A percentile compares a stretch with the other conserved stretches of the same genome.
phyloP scores from a whole-genome alignment of 2,888 invertebrate species.

The Argyresthia goedartella region DNA sequence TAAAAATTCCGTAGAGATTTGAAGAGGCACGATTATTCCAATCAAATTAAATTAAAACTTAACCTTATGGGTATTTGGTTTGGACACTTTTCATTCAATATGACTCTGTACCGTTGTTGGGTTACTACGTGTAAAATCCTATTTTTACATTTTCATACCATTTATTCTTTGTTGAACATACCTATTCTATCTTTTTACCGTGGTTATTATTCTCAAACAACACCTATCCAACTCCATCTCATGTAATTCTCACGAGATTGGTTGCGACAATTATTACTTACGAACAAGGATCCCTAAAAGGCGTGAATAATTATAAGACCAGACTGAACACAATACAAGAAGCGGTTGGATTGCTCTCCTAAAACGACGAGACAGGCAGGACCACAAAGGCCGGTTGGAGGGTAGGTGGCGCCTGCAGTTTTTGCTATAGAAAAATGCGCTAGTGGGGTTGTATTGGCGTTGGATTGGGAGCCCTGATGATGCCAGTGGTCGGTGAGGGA shows the following conservation, averaged over 20 bases:
- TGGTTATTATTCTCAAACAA: no score
- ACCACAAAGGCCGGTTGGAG: background rate
- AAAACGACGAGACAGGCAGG: slow-evolving; percentile 16
- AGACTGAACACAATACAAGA: slow-evolving; percentile 36
- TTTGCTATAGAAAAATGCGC: slow-evolving; percentile 27
- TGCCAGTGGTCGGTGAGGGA: background rate
- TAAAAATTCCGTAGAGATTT: no score
- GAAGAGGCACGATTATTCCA: no score
- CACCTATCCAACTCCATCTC: background rate
- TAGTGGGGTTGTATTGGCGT: background rate
- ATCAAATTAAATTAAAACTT: no score
- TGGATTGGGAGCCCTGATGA: background rate
- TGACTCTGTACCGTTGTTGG: no score
- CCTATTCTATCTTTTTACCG: no score
- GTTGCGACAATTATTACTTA: slow-evolving; percentile 28
- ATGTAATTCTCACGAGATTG: slow-evolving; percentile 35
- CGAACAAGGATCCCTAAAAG: slow-evolving; percentile 45
- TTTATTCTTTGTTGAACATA: no score
- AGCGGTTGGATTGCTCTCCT: slow-evolving; percentile 38
- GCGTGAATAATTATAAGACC: slow-evolving; percentile 49
- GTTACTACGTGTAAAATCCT: no score
- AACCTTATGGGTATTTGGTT: no score
- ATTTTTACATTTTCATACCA: no score
- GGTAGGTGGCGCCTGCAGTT: slow-evolving; percentile 13
- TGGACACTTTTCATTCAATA: no score